Conservation (phyloP, 2,888 invertebrate genomes). For the Linnaemya vulpina region DNA sequence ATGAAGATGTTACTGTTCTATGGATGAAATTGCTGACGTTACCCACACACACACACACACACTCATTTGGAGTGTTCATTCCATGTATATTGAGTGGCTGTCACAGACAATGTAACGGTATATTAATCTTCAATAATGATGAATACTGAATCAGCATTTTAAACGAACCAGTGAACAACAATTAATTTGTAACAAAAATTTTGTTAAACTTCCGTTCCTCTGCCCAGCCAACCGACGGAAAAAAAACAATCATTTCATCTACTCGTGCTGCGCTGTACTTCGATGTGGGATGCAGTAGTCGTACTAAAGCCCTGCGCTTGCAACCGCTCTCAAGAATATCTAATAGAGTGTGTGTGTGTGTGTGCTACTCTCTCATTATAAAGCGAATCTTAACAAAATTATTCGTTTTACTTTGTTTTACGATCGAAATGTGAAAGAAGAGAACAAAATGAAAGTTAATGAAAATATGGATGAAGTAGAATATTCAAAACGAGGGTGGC, state of each 20-base stretch:
- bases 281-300: constrained; percentile 1
- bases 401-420: too few relatives aligned
- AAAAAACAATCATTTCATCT: constrained; percentile 8
- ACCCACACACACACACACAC: background rate
- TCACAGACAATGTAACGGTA: constrained; percentile 81
- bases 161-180: constrained; percentile 80
- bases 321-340: too few relatives aligned
- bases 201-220: constrained; percentile 16
- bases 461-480: too few relatives aligned
- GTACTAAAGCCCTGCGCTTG: background rate
- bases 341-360: too few relatives aligned
- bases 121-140: constrained; percentile 83
- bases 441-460: too few relatives aligned
- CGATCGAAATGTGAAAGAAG: too few relatives aligned
- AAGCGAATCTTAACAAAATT: too few relatives aligned
- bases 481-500: too few relatives aligned
- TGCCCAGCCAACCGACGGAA: background rate
- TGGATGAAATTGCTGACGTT: constrained; percentile 43
- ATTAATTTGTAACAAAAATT: constrained; percentile 69
- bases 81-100: constrained; percentile 77
- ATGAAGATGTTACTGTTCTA: constrained; percentile 26
- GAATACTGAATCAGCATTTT: constrained; percentile 83
- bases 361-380: too few relatives aligned
- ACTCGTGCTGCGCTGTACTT: background rate
- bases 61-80: background rate